phyloP scores from a whole-genome alignment of 2,797 vertebrate genomes.

The Chromis chromis region DNA sequence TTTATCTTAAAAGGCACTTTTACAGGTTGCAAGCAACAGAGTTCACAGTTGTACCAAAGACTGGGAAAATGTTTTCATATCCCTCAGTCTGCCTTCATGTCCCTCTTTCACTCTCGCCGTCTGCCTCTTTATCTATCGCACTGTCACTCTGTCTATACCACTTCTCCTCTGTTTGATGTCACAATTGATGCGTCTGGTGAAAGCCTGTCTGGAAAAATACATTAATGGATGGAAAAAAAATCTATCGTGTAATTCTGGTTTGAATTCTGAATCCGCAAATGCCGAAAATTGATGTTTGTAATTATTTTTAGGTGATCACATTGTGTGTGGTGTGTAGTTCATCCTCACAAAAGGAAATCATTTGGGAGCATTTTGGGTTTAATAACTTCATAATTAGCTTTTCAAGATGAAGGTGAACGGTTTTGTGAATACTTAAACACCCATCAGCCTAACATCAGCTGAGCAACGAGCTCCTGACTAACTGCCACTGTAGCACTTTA shows the following conservation, averaged over 20 bases:
- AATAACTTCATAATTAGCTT: no score
- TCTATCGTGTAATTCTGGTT: background rate
- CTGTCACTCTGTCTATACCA: constrained; percentile 32
- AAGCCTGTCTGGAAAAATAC: background rate
- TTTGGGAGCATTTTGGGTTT: no score
- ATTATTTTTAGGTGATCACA: background rate
- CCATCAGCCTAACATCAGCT: no score
- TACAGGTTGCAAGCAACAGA: constrained; percentile 32
- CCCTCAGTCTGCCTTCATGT: constrained; percentile 12
- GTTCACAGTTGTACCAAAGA: constrained; percentile 25
- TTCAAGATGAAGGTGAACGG: background rate
- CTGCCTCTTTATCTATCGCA: constrained; percentile 14
- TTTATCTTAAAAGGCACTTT: constrained; percentile 39
- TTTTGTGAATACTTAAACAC: background rate
- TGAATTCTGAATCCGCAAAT: background rate
- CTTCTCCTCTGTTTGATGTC: constrained; percentile 24
- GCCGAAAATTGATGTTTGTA: background rate
- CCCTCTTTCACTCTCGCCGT: constrained; percentile 5
- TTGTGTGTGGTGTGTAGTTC: background rate
- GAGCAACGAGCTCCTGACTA: background rate
- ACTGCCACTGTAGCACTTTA: background rate
- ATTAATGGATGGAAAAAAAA: no score
- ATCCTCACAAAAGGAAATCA: no score
- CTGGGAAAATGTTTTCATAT: constrained; percentile 4
- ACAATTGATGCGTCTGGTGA: constrained; percentile 19